Conservation (phyloP, 2,113 vertebrate species). For the Petrocephalus zakoni region DNA sequence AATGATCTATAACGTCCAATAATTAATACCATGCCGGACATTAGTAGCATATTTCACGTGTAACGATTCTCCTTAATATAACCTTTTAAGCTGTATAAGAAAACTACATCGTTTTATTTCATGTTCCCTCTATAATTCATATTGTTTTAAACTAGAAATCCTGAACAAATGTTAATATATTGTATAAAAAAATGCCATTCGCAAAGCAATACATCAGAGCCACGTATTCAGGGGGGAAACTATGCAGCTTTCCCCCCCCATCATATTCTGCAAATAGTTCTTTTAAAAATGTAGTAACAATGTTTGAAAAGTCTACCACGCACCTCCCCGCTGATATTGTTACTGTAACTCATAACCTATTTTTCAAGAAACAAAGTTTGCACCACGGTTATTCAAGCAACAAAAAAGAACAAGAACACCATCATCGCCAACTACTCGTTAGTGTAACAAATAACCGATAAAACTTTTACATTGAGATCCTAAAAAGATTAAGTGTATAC, state of each 20-base stretch:
- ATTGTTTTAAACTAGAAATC: not conserved
- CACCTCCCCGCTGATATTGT: not conserved
- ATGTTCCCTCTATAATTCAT: not conserved
- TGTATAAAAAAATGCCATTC: not conserved
- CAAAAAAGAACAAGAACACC: not conserved
- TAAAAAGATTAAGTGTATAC: not conserved
- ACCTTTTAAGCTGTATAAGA: not conserved
- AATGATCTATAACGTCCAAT: not conserved
- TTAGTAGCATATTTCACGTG: not conserved
- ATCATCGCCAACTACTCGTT: not conserved
- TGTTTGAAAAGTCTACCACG: not conserved
- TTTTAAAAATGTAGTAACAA: not conserved
- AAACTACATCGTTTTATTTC: not conserved
- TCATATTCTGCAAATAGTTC: not conserved
- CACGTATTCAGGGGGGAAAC: not conserved
- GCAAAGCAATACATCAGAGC: not conserved
- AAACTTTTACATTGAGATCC: not conserved
- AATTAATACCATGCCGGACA: not conserved
- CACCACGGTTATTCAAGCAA: not conserved
- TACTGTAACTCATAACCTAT: not conserved
- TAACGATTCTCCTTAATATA: not conserved
- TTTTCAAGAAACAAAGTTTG: not conserved
- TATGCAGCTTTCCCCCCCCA: not conserved
- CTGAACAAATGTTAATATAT: not conserved
- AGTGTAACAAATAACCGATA: not conserved